phyloP scores from a whole-genome alignment of 2,888 invertebrate species.

The Oxystoma pomonae region DNA sequence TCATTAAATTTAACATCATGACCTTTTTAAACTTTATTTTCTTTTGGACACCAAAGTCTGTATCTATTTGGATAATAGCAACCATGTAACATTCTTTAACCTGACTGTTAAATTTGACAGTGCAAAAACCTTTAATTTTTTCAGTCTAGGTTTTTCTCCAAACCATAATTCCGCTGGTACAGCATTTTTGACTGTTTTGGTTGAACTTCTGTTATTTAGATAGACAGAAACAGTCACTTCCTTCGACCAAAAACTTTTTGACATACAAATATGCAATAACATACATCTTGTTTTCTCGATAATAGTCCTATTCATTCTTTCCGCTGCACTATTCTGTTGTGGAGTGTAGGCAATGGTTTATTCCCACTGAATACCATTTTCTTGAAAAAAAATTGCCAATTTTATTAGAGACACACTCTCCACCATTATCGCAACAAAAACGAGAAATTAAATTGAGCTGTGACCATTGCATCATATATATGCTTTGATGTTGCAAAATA shows the following conservation, averaged over 20 bases:
- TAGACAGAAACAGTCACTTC: constrained; percentile 7
- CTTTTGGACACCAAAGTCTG: constrained; percentile 11
- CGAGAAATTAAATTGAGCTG: background rate
- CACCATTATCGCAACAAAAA: constrained; percentile 11
- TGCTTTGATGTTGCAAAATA: constrained; percentile 2
- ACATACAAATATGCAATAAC: background rate
- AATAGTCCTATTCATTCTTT: constrained; percentile 8
- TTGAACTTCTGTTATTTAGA: constrained; percentile 8
- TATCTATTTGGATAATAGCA: constrained; percentile 7
- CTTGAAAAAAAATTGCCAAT: constrained; percentile 6
- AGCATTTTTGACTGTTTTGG: background rate
- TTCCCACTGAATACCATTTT: constrained; percentile 4
- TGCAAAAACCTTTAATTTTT: background rate
- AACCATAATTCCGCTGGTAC: constrained; percentile 4
- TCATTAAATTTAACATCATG: constrained; percentile 4
- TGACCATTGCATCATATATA: constrained; percentile 4
- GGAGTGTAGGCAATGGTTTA: constrained; percentile 8
- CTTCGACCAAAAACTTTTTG: background rate
- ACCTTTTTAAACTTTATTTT: background rate
- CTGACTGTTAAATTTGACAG: background rate
- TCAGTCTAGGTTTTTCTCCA: background rate
- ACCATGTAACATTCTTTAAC: background rate
- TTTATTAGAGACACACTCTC: constrained; percentile 7
- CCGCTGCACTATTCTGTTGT: constrained; percentile 10
- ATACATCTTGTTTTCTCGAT: background rate